phyloP scores from a whole-genome alignment of 1,140 invertebrate species.

The Zaprionus lachaisei region DNA sequence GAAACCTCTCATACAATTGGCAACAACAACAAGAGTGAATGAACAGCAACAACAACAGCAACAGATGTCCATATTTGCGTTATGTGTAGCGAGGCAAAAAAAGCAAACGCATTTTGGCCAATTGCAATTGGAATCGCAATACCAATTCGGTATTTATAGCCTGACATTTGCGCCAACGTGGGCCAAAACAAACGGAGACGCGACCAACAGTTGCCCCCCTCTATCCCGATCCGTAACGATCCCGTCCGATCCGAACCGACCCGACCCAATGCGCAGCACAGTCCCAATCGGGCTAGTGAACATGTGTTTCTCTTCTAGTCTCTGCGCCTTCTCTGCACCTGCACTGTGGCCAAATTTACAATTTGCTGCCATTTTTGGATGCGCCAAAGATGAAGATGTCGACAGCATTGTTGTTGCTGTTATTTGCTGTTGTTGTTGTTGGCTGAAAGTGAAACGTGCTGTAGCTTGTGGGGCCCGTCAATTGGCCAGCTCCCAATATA shows the following conservation, averaged over 20 bases:
- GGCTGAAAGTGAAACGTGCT: conserved; percentile 70
- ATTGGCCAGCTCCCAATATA: conserved; percentile 33
- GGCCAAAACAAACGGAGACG: conserved; percentile 37
- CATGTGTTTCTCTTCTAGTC: conserved; percentile 70
- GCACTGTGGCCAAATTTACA: conserved; percentile 65
- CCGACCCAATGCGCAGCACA: conserved; percentile 5
- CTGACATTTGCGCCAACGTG: conserved; percentile 74
- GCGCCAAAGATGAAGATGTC: conserved; percentile 71
- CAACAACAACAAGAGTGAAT: conserved; percentile 31
- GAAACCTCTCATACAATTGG: conserved; percentile 67
- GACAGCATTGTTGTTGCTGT: conserved; percentile 49
- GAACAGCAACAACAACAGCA: conserved; percentile 26
- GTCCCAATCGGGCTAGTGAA: conserved; percentile 58
- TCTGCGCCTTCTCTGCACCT: conserved; percentile 57
- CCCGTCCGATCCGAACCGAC: background rate
- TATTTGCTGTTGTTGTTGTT: conserved; percentile 34
- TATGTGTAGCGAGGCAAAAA: conserved; percentile 63
- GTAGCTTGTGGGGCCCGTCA: conserved; percentile 54
- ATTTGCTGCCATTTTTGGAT: conserved; percentile 75
- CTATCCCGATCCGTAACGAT: background rate
- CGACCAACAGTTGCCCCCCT: background rate
- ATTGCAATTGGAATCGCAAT: conserved; percentile 65
- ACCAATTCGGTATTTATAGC: conserved; percentile 79
- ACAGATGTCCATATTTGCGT: conserved; percentile 75
- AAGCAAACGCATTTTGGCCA: conserved; percentile 69